Evolutionary conservation across 2,113 vertebrate genomes (phyloP).

Genomic region (Eidolon helvum): DNA sequence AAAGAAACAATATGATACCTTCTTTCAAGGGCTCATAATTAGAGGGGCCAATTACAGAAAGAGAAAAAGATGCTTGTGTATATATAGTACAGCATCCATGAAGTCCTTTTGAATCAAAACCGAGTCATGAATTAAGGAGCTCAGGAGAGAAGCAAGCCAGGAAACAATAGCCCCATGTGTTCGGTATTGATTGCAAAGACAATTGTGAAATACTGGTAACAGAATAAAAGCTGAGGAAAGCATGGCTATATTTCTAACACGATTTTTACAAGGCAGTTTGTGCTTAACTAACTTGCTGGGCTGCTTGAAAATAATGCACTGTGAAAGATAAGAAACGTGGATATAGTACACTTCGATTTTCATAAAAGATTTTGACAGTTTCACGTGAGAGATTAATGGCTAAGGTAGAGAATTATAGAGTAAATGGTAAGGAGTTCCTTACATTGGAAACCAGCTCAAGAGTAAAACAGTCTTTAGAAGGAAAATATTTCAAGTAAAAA

Average conservation of each 20-base stretch:
- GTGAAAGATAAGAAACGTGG: slow-evolving; percentile 70
- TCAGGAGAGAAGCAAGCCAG: not conserved
- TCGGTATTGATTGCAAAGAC: slow-evolving; percentile 27
- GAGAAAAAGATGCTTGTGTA: not conserved
- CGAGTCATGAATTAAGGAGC: not conserved
- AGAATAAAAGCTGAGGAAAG: slow-evolving; percentile 13
- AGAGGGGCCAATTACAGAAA: slow-evolving; percentile 26
- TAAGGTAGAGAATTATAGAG: slow-evolving; percentile 38
- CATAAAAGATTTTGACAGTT: slow-evolving; percentile 73
- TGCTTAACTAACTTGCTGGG: slow-evolving; percentile 65
- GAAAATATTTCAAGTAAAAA: slow-evolving; percentile 3
- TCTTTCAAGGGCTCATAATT: slow-evolving; percentile 16
- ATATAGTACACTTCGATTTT: slow-evolving; percentile 64
- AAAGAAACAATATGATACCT: not conserved
- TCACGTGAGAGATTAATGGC: slow-evolving; percentile 72
- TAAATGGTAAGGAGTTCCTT: not conserved
- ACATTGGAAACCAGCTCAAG: slow-evolving; percentile 14
- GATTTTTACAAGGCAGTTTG: slow-evolving; percentile 52
- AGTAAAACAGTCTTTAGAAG: slow-evolving; percentile 34
- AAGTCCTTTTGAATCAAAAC: slow-evolving; percentile 17
- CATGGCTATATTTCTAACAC: slow-evolving; percentile 3
- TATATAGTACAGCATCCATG: not conserved
- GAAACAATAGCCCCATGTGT: slow-evolving; percentile 26
- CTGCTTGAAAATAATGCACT: slow-evolving; percentile 64
- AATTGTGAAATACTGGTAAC: slow-evolving; percentile 26